These are phyloP conservation scores for Pteronotus mesoamericanus DNA, from an alignment of 2,797 vertebrate genomes.

Conservation along the genomic window DNA sequence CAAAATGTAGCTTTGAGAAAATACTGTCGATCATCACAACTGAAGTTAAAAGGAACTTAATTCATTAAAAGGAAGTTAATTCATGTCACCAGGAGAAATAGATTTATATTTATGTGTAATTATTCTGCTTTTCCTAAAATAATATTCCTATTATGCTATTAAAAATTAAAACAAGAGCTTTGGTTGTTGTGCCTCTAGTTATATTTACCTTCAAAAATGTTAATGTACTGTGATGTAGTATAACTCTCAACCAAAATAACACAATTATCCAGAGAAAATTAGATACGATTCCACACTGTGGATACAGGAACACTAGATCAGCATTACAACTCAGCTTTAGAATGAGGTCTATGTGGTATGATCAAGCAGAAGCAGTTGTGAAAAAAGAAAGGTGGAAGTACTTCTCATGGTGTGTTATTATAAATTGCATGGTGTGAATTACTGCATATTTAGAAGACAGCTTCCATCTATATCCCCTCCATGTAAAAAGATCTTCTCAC, in stretches of 20 bases:
- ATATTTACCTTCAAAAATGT: not conserved
- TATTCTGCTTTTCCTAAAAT: conserved; percentile 48
- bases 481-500: not conserved
- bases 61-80: no score
- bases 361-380: not conserved
- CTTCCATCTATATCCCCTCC: not conserved
- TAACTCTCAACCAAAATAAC: not conserved
- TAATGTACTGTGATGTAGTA: not conserved
- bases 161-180: not conserved
- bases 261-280: not conserved
- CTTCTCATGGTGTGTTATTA: not conserved
- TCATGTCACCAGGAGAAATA: conserved; percentile 49
- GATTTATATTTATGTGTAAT: conserved; percentile 64
- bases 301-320: not conserved
- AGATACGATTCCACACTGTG: not conserved
- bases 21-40: conserved; percentile 48
- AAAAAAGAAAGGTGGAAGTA: not conserved
- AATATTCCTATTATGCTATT: not conserved
- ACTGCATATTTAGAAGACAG: not conserved
- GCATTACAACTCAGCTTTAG: not conserved
- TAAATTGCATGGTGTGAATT: not conserved
- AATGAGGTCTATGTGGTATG: not conserved
- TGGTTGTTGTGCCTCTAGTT: not conserved
- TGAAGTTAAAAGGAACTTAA: conserved; percentile 65
- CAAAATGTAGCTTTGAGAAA: conserved; percentile 58